Evolutionary conservation across 2,113 vertebrate genomes (phyloP).

Genomic region (Rhodinocichla rosea): DNA sequence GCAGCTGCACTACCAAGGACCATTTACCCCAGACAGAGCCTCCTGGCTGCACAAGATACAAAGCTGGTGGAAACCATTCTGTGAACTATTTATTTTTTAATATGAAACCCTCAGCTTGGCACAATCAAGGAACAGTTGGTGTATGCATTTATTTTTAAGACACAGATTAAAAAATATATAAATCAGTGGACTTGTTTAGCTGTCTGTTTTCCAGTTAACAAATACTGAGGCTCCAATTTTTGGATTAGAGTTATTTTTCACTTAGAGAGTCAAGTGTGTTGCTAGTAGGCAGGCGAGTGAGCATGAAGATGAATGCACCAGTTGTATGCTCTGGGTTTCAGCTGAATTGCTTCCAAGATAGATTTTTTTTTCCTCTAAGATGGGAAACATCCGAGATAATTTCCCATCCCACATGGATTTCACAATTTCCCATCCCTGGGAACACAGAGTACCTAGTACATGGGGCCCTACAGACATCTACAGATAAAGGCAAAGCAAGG

Average conservation of each 20-base stretch:
- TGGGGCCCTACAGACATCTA: background rate
- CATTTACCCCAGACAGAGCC: background rate
- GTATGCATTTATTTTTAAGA: background rate
- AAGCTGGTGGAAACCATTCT: background rate
- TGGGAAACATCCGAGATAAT: constrained; percentile 8
- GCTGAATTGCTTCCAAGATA: background rate
- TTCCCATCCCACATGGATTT: constrained; percentile 40
- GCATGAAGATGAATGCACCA: background rate
- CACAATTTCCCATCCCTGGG: constrained; percentile 36
- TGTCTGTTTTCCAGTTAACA: background rate
- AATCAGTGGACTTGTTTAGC: background rate
- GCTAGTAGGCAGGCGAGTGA: background rate
- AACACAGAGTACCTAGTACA: background rate
- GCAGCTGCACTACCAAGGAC: background rate
- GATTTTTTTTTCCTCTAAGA: background rate
- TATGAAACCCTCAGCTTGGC: background rate
- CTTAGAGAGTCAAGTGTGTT: background rate
- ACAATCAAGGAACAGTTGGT: background rate
- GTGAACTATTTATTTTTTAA: background rate
- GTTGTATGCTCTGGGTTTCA: background rate
- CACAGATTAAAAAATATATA: background rate
- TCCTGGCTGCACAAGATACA: background rate
- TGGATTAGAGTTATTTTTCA: background rate
- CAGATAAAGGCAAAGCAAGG: constrained; percentile 27
- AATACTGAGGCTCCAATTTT: background rate